Percentiles rank a stretch among this genome's conserved stretches.
Evolutionary conservation across 1,140 invertebrate species (phyloP).

Genomic region (Monochamus saltuarius): DNA sequence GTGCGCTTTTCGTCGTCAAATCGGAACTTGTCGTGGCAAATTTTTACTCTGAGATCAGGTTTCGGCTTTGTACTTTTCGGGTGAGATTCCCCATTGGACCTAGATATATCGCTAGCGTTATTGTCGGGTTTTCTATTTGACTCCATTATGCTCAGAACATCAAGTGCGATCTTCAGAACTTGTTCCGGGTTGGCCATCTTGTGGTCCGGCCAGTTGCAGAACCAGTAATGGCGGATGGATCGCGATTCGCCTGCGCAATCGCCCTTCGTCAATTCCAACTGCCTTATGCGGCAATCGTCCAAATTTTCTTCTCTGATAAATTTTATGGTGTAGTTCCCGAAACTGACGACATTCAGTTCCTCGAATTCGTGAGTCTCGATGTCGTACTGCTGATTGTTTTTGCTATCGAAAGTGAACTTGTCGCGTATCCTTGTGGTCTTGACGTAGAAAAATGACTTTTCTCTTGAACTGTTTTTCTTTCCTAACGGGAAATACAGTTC

Average conservation of each 20-base stretch:
- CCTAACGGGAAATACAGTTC: slow-evolving; percentile 79
- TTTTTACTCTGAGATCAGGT: slow-evolving; percentile 9
- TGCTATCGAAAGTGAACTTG: slow-evolving; percentile 45
- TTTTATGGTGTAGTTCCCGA: slow-evolving; percentile 40
- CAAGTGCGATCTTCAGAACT: slow-evolving; percentile 61
- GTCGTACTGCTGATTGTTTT: slow-evolving; percentile 28
- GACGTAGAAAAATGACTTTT: slow-evolving; percentile 39
- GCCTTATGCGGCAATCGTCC: slow-evolving; percentile 43
- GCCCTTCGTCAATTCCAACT: slow-evolving; percentile 36
- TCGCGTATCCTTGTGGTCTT: slow-evolving; percentile 42
- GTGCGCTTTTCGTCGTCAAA: slow-evolving; percentile 13
- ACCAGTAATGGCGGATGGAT: slow-evolving; percentile 61
- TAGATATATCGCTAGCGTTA: slow-evolving; percentile 13
- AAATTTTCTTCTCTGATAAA: slow-evolving; percentile 38
- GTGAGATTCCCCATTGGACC: slow-evolving; percentile 9
- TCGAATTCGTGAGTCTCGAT: slow-evolving; percentile 46
- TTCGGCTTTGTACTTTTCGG: slow-evolving; percentile 16
- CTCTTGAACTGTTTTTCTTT: slow-evolving; percentile 27
- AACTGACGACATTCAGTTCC: slow-evolving; percentile 41
- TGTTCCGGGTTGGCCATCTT: slow-evolving; percentile 48
- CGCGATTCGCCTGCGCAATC: slow-evolving; percentile 29
- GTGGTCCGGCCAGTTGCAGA: slow-evolving; percentile 70
- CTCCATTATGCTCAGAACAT: slow-evolving; percentile 54
- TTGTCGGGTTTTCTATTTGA: slow-evolving; percentile 32
- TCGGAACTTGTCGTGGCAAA: slow-evolving; percentile 3